phyloP scores from a whole-genome alignment of 2,797 vertebrate species.

The Danio choprae region DNA sequence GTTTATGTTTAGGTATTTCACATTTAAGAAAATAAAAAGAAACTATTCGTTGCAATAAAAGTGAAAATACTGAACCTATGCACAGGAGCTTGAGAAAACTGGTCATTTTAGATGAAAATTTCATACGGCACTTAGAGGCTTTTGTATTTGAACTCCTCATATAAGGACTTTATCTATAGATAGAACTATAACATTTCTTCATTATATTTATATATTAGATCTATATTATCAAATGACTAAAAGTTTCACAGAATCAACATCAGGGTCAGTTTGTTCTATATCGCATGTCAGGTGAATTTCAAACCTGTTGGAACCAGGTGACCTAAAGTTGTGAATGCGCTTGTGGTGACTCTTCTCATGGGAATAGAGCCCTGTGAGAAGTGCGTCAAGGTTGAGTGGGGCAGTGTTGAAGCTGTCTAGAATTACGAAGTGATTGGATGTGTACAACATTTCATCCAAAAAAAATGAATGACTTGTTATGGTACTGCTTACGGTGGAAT shows the following conservation, averaged over 20 bases:
- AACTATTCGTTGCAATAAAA: too few species aligned
- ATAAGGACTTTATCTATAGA: too few species aligned
- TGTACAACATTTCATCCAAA: neutral
- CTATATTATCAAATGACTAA: neutral
- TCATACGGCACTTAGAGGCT: too few species aligned
- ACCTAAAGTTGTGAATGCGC: neutral
- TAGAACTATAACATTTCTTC: neutral
- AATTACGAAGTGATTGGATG: conserved; percentile 18
- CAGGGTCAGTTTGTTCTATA: conserved; percentile 15
- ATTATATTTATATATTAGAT: neutral
- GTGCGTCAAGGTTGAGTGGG: neutral
- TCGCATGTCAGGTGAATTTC: conserved; percentile 8
- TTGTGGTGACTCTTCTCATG: conserved; percentile 8
- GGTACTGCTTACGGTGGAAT: conserved; percentile 22
- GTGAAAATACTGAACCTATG: too few species aligned
- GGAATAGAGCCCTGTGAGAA: neutral
- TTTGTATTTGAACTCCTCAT: too few species aligned
- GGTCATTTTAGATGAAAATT: too few species aligned
- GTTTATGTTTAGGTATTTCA: too few species aligned
- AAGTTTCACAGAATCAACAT: neutral
- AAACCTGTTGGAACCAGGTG: conserved; percentile 22
- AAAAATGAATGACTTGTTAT: conserved; percentile 35
- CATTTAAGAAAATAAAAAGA: too few species aligned
- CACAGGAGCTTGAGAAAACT: too few species aligned
- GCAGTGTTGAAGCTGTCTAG: neutral